phyloP scores from a whole-genome alignment of 35 echinoderm and acorn worm species.

The Holothuria glaberrima region DNA sequence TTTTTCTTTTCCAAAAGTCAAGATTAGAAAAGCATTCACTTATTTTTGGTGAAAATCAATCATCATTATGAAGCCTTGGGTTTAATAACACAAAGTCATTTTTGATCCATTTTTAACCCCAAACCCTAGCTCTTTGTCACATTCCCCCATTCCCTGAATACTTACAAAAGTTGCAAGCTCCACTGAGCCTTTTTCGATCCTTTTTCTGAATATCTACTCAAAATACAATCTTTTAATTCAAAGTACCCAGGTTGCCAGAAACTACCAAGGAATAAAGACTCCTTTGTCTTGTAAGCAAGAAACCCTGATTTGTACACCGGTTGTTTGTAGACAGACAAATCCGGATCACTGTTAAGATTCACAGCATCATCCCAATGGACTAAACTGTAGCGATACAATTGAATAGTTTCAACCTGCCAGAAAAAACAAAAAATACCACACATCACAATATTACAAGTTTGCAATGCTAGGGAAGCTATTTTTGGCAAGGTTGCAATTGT shows the following conservation, averaged over 20 bases:
- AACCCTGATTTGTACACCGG: conserved; percentile 6
- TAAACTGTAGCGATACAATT: conserved; percentile 27
- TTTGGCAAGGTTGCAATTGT: too few species aligned
- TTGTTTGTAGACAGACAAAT: conserved; percentile 38
- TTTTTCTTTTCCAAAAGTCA: too few species aligned
- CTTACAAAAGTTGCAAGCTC: conserved; percentile 44
- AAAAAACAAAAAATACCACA: too few species aligned
- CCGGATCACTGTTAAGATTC: neutral
- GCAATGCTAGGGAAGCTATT: too few species aligned
- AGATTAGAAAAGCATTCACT: too few species aligned
- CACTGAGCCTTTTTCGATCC: conserved; percentile 40
- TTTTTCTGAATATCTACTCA: conserved; percentile 37
- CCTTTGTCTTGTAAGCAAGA: conserved; percentile 45
- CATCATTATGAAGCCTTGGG: too few species aligned
- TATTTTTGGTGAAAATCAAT: too few species aligned
- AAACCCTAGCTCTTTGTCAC: too few species aligned
- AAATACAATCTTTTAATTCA: conserved; percentile 35
- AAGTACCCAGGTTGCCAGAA: conserved; percentile 62
- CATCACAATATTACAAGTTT: neutral
- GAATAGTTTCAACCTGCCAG: neutral
- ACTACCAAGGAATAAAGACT: conserved; percentile 42
- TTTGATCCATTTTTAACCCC: too few species aligned
- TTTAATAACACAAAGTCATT: too few species aligned
- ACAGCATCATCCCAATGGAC: conserved; percentile 47
- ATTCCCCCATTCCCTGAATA: neutral